A percentile compares a stretch with the other conserved stretches of the same genome.
These are phyloP conservation scores for Molossus molossus DNA, from an alignment of 2,797 vertebrate genomes.

Conservation along the genomic window DNA sequence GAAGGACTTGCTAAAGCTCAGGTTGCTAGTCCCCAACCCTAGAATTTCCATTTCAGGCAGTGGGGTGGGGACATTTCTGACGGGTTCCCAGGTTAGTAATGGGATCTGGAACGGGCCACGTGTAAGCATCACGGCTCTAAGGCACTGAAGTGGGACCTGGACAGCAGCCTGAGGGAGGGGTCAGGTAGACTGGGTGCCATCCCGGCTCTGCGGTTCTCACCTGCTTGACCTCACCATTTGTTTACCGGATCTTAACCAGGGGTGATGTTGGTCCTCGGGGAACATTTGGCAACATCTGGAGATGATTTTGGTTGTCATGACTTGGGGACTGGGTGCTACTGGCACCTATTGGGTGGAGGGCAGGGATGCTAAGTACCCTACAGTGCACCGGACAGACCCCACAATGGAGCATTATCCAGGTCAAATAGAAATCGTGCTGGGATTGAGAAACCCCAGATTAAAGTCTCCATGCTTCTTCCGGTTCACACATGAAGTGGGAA, in stretches of 20 bases:
- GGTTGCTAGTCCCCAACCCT: too few relatives aligned
- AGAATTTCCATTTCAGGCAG: background rate
- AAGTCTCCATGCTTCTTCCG: background rate
- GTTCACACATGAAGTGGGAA: background rate
- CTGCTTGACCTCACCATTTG: accelerated
- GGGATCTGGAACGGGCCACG: background rate
- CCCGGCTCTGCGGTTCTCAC: background rate
- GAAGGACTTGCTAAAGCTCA: background rate
- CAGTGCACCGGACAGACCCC: background rate
- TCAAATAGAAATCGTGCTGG: background rate
- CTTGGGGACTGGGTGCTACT: background rate
- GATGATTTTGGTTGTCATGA: background rate
- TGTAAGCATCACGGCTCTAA: background rate
- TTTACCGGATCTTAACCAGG: background rate
- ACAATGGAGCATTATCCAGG: accelerated
- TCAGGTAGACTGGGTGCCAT: too few relatives aligned
- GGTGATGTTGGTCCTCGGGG: background rate
- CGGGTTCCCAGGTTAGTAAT: too few relatives aligned
- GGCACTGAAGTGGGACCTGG: background rate
- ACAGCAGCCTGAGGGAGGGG: too few relatives aligned
- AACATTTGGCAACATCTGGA: background rate
- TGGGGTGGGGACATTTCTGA: background rate
- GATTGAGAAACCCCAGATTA: background rate
- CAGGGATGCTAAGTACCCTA: accelerated
- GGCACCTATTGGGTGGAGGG: background rate